These are phyloP conservation scores for Lochmaea crataegi DNA, from an alignment of 2,888 invertebrate genomes.

Conservation along the genomic window DNA sequence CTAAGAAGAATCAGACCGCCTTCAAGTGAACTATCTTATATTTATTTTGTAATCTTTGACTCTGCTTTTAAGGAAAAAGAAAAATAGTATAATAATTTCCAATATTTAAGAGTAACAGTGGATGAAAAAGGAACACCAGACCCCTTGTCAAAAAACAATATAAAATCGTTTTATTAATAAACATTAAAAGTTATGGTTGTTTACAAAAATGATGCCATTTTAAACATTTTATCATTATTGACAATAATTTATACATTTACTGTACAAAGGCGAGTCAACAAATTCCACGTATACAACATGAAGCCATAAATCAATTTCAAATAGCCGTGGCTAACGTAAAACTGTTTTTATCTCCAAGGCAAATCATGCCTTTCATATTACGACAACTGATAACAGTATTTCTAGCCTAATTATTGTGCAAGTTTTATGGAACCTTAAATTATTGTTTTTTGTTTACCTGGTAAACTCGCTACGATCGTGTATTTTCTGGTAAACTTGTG, in stretches of 20 bases:
- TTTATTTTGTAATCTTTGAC: no score
- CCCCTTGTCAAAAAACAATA: no score
- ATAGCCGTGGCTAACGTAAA: slow-evolving; percentile 26
- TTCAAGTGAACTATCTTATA: no score
- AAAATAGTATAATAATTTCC: no score
- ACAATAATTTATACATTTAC: not conserved
- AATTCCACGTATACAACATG: slow-evolving; percentile 7
- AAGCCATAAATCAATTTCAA: slow-evolving; percentile 28
- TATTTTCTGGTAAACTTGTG: slow-evolving; percentile 9
- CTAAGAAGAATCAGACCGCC: no score
- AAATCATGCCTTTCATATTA: slow-evolving; percentile 31
- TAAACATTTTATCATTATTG: slow-evolving; percentile 2
- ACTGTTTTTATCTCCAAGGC: slow-evolving; percentile 28
- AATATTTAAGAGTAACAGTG: no score
- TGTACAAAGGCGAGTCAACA: slow-evolving; percentile 2
- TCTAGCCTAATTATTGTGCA: slow-evolving; percentile 35
- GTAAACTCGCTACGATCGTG: not conserved
- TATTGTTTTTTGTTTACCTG: slow-evolving; percentile 34
- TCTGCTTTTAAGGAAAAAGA: no score
- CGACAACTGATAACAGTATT: slow-evolving; percentile 29
- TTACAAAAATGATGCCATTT: slow-evolving; percentile 1
- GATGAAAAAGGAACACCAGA: no score
- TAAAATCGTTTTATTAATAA: not conserved
- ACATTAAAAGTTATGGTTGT: not conserved
- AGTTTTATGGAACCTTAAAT: slow-evolving; percentile 34